A percentile compares a stretch with the other conserved stretches of the same genome.
Evolutionary conservation across 2,888 invertebrate genomes (phyloP).

Genomic region (Gortyna flavago): DNA sequence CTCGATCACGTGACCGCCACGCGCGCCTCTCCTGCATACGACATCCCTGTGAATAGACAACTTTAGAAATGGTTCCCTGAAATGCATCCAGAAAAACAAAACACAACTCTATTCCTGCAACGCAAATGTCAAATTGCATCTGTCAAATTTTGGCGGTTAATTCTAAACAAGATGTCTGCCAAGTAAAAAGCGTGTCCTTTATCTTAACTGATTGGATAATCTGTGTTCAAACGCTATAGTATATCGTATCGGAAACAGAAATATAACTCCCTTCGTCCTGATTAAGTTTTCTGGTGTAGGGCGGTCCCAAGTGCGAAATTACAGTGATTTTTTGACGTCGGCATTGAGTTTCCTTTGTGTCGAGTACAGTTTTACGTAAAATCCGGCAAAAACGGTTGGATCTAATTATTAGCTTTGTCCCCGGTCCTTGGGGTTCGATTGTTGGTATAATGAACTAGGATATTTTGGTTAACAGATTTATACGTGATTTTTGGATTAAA

Average conservation of each 20-base stretch:
- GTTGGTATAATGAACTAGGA: conserved; percentile 71
- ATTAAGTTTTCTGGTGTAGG: conserved; percentile 86
- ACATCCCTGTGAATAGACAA: conserved; percentile 78
- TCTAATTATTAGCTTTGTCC: conserved; percentile 88
- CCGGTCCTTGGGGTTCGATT: conserved; percentile 71
- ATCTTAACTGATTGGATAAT: conserved; percentile 91
- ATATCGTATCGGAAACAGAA: conserved; percentile 90
- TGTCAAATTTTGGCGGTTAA: conserved; percentile 76
- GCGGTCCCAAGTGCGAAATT: conserved; percentile 84
- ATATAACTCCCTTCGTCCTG: conserved; percentile 85
- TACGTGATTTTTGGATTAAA: conserved; percentile 77
- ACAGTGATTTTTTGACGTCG: conserved; percentile 87
- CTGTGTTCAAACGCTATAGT: conserved; percentile 89
- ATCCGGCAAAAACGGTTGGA: conserved; percentile 83
- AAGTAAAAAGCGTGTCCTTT: conserved; percentile 88
- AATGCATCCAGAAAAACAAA: conserved; percentile 57
- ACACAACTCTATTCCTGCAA: conserved; percentile 69
- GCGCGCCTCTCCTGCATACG: conserved; percentile 85
- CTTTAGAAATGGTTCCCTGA: conserved; percentile 72
- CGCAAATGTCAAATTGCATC: conserved; percentile 73
- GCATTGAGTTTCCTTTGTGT: conserved; percentile 84
- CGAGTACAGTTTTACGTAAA: conserved; percentile 81
- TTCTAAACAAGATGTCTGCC: conserved; percentile 65
- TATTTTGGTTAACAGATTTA: conserved; percentile 78
- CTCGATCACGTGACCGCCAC: conserved; percentile 87